phyloP scores from a whole-genome alignment of 2,797 vertebrate genomes.

The Sciaenops ocellatus region DNA sequence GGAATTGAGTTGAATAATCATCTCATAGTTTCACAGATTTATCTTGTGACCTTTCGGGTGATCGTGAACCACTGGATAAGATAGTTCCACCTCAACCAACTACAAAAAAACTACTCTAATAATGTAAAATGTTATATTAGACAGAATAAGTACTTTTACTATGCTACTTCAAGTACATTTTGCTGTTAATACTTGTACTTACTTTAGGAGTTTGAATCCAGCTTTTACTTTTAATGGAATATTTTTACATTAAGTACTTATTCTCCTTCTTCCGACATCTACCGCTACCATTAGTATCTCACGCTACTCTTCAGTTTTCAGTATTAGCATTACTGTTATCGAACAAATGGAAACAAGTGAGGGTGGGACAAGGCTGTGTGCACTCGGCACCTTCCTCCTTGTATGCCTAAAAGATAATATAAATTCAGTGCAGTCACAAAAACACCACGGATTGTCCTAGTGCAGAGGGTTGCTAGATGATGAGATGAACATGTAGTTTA shows the following conservation, averaged over 20 bases:
- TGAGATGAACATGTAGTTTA: not conserved
- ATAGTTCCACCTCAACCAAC: not conserved
- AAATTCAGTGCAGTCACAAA: not conserved
- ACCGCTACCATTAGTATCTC: not conserved
- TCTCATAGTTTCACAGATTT: too few relatives aligned
- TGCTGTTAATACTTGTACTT: not conserved
- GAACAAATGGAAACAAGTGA: not conserved
- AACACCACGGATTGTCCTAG: not conserved
- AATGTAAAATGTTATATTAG: not conserved
- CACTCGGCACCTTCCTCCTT: not conserved
- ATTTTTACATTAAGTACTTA: not conserved
- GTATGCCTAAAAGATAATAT: not conserved
- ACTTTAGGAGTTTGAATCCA: not conserved
- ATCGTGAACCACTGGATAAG: not conserved
- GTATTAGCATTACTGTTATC: not conserved
- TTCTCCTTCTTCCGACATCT: not conserved
- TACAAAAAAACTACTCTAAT: not conserved
- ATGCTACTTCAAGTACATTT: not conserved
- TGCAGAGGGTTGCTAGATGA: not conserved
- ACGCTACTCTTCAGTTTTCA: not conserved
- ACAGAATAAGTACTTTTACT: not conserved
- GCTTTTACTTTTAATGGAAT: not conserved
- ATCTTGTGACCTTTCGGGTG: too few relatives aligned
- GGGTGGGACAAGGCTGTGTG: not conserved
- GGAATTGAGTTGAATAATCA: too few relatives aligned